Percentiles rank a stretch among this genome's conserved stretches.
phyloP scores from a whole-genome alignment of 2,888 invertebrate genomes.

The Hesperia comma region DNA sequence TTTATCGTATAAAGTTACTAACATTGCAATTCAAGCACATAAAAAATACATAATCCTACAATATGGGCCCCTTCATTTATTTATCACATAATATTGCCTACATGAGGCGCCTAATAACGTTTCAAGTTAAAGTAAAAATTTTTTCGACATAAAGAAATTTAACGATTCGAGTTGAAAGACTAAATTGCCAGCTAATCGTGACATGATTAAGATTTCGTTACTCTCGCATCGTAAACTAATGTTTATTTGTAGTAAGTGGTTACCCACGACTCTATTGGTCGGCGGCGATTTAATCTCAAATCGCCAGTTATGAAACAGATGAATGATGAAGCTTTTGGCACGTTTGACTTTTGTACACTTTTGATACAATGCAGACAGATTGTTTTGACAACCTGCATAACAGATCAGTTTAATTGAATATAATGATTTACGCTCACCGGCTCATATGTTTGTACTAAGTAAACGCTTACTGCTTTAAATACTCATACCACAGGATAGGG shows the following conservation, averaged over 20 bases:
- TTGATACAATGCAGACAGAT: slow-evolving; percentile 6
- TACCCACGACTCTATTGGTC: slow-evolving; percentile 33
- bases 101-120: background rate
- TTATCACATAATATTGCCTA: no score
- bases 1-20: no score
- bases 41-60: no score
- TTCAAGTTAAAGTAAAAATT: background rate
- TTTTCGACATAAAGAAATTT: slow-evolving; percentile 6
- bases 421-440: background rate
- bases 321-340: slow-evolving; percentile 28
- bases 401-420: background rate
- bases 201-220: slow-evolving; percentile 46
- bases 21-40: no score
- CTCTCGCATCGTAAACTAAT: slow-evolving; percentile 37
- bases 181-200: slow-evolving; percentile 58
- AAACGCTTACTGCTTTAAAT: no score
- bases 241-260: slow-evolving; percentile 38
- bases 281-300: slow-evolving; percentile 27
- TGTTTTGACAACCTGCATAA: slow-evolving; percentile 3
- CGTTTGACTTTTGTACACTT: slow-evolving; percentile 14
- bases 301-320: slow-evolving; percentile 30
- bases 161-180: slow-evolving; percentile 29
- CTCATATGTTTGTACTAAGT: no score
- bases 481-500: no score
- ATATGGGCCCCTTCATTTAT: no score